Base-by-base conservation (phyloP, 2,113 vertebrate genomes). In the Echinops telfairi region DNA sequence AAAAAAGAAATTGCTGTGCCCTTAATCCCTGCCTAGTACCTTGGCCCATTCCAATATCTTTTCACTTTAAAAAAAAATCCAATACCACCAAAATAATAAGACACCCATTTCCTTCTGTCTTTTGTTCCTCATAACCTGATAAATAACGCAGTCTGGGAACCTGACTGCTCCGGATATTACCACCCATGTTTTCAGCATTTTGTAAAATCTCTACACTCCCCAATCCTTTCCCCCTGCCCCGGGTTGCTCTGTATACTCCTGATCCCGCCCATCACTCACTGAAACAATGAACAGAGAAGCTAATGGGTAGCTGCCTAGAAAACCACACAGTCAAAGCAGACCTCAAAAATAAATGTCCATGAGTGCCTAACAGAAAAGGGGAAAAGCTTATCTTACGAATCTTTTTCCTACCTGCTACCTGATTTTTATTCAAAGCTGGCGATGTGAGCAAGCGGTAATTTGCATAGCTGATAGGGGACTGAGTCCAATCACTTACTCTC, bases 391-490 rank as follows among this genome's bases (percentile, higher is more conserved):
- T 33, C 88, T 94, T 90, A 93, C 60, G 36, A 92, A 88, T 93
- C 87, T 94, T 96, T 89, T 88, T 94, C 71, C 95, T 80, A 94
- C 14, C 40, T 91, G 89, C 73, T 90, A 88, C 85, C 85, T 90
- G 90, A 86, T 88, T 96, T 96, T 96, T 90, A 88, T 86, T 95
- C 93, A 92, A 78, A 43, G 89, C 57, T 88, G 83, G 79, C 83
- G 9, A 70, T 27, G 83, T 66, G 87, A 95, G 82, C 87, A 92
- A 95, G 91, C 70, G 76, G 53, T 96, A 68, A 96, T 96, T 90
- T 96, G 88, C 91, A 94, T 86, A 95, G 94, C 85, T 95, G 88
- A 95, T 76, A 86, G 83, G 83, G 86, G 88, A 90, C 79, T 83
- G 79, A 73, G 40, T 94, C 60, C 58, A 92, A 88, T 88, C 92